Evolutionary conservation across 1,140 invertebrate species (phyloP).

Genomic region (Babylonia areolata): DNA sequence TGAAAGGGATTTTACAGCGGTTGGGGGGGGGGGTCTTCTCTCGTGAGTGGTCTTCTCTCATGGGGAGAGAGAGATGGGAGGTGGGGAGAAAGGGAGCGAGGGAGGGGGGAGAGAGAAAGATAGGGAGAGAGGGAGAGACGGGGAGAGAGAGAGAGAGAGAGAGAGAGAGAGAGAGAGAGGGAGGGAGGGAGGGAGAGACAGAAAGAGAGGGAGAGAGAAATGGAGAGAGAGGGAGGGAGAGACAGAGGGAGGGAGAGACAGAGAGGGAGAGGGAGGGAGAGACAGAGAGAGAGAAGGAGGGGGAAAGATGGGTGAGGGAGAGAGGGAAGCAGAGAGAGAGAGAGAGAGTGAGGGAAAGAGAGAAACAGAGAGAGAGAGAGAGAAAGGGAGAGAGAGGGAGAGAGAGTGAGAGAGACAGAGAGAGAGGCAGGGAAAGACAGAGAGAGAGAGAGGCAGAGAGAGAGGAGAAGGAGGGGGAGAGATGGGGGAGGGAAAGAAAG

Average conservation of each 20-base stretch:
- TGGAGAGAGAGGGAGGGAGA: no score
- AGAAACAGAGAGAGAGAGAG: no score
- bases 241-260: background rate
- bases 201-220: background rate
- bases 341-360: background rate
- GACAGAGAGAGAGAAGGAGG: background rate
- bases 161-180: background rate
- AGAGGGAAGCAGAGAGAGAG: background rate
- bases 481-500: background rate
- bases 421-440: no score
- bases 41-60: no score
- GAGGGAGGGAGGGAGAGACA: background rate
- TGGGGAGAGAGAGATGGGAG: background rate
- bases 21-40: no score
- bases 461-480: background rate
- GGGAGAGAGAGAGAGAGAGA: background rate
- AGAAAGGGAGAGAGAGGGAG: background rate
- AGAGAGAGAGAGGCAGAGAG: background rate
- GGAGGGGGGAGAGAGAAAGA: background rate
- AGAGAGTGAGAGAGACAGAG: background rate
- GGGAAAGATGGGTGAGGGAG: background rate
- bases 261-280: constrained; percentile 19
- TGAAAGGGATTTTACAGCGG: no score
- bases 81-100: background rate
- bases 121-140: background rate